phyloP scores from a whole-genome alignment of 1,140 invertebrate species.

The Cyrtorhinus lividipennis region DNA sequence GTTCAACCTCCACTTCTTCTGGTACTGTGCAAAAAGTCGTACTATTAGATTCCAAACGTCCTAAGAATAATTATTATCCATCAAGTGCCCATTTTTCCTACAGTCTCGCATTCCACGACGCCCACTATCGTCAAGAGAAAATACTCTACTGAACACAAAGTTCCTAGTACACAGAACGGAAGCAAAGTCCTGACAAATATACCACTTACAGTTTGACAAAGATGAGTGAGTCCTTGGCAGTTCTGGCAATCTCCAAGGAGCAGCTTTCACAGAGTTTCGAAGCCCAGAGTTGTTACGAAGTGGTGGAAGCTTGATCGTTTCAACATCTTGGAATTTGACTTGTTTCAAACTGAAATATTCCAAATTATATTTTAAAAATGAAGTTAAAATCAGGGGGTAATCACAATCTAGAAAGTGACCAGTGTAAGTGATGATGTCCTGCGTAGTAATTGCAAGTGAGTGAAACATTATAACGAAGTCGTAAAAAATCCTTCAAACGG shows the following conservation, averaged over 20 bases:
- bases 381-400: too few species aligned
- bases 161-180: background rate
- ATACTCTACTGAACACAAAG: background rate
- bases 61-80: too few species aligned
- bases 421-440: too few species aligned
- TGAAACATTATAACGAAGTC: too few species aligned
- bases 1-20: constrained; percentile 23
- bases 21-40: constrained; percentile 18
- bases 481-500: too few species aligned
- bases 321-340: constrained; percentile 24
- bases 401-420: too few species aligned
- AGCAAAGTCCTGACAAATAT: background rate
- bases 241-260: constrained; percentile 19
- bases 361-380: too few species aligned
- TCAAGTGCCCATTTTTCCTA: background rate
- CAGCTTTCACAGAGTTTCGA: background rate
- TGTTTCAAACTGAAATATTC: constrained; percentile 24
- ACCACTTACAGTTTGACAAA: constrained; percentile 21
- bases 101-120: too few species aligned
- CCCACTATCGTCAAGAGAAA: too few species aligned
- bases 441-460: too few species aligned
- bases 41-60: background rate
- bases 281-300: background rate
- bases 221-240: constrained; percentile 17
- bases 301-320: constrained; percentile 18